phyloP scores from a whole-genome alignment of 2,797 vertebrate genomes.

The Lepilemur septentrionalis region DNA sequence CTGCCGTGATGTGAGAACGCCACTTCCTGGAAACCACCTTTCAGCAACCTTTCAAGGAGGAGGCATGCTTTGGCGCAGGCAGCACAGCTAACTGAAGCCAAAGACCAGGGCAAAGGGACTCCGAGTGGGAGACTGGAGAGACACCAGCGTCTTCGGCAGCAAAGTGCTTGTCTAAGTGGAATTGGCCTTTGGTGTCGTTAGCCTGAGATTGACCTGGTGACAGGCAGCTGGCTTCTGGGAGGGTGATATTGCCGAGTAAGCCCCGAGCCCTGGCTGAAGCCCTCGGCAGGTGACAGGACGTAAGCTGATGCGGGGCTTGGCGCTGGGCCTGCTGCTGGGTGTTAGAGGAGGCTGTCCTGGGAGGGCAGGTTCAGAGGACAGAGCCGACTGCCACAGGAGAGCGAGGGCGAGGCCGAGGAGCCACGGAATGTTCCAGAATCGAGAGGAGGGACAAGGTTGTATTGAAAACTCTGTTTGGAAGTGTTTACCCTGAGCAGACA shows the following conservation, averaged over 20 bases:
- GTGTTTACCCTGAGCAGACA: neutral
- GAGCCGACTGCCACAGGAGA: neutral
- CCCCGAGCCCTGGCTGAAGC: neutral
- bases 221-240: neutral
- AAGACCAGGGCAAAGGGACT: neutral
- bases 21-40: constrained; percentile 5
- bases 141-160: neutral
- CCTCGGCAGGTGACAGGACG: neutral
- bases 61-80: neutral
- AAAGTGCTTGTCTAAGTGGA: neutral
- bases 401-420: neutral
- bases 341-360: neutral
- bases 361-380: neutral
- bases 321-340: neutral
- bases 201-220: neutral
- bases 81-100: neutral
- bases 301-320: neutral
- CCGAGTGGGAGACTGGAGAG: neutral
- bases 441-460: neutral
- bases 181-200: neutral
- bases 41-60: neutral
- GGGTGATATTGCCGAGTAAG: neutral
- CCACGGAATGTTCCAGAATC: neutral
- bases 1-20: neutral
- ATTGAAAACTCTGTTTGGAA: neutral